Evolutionary conservation across 2,888 invertebrate species (phyloP), one percentile per base, ranked within the genome.

Genomic region (Dyspetes luteomarginatus): DNA sequence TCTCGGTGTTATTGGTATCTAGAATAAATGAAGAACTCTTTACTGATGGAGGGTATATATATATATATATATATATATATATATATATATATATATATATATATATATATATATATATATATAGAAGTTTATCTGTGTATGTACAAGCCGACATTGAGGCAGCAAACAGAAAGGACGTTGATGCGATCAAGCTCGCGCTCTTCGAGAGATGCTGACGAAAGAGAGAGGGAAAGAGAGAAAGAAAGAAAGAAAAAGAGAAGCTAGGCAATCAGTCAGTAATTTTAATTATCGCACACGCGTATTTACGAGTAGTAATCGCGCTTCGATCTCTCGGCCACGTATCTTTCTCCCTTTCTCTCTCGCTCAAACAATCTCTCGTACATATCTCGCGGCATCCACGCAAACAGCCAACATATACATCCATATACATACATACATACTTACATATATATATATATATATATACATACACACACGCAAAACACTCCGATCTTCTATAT

Each of bases 211-310:
- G 50, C 45, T 58, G 52, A 58, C 56, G 41, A 15, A 30, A 71
- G 60, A 71, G 50, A 36, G 2, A 36, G 36, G 12, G 36, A 45
- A 22, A 69, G 30, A 1, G 60, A 26, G 45, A 41, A n/a, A 64
- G 62, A 64, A 43, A 30, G n/a, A n/a, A 19, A 65, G 45, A 45
- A 28, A 24, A 17, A 45, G 48, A 69, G 45, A 1, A 41, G 17
- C 55, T 58, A 64, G 48, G 84, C 84, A 85, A 89, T 88, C 88
- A 83, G 86, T 85, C 87, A 84, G 86, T 86, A 86, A 87, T 87
- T 90, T 88, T 88, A 89, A 90, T 90, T 88, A 89, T 87, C 85
- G 78, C 81, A 83, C n/a, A n/a, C 83, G 83, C 86, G 84, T 85
- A 86, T 87, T 88, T 87, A 86, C 85, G 86, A 85, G 73, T 81